Base-by-base conservation (phyloP, 2,888 invertebrate species). In the Plebejus anna region DNA sequence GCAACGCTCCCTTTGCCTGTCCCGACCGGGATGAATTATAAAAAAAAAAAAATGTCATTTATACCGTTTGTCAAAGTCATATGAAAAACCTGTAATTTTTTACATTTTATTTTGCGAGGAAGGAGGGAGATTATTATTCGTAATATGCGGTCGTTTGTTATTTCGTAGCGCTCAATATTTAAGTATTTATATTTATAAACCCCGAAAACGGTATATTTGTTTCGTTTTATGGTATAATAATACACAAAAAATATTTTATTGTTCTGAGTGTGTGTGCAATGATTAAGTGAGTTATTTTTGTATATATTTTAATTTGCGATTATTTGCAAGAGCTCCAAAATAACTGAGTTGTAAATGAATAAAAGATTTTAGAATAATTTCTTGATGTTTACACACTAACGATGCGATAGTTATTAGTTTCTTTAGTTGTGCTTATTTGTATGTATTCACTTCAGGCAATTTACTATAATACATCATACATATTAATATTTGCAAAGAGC, bases 221-320 rank as follows among this genome's bases (percentile, higher is more conserved):
- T 66, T 13, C 13, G 13, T 32, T 66, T 13, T 32, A 11, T 36
- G 32, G 51, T 70, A 7, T 9, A 70, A 51, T 16, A 42, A 47
- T n/a, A 22, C 32, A 51, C 72, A 47, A 42, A 71, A 76, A 70
- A 51, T 76, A 76, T 28, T 59, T 13, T 66, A 36, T 11, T 36
- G 66, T 13, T 61, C 28, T 42, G 22, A 59, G 51, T 71, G 51
- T 55, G 75, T 72, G 76, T 80, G 78, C 78, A 71, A 80, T 80
- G 80, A 75, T 78, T 78, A n/a, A 78, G 77, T 80, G 78, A 77
- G 80, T 76, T 79, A 79, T 78, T 78, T 78, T 76, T 77, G 51
- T 66, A 71, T 76, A 22, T 22, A 22, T 22, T 72, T 72, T 72
- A 66, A 47, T 42, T 72, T 73, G 32, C 7, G 13, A 51, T 51